Percentiles rank a stretch among this genome's conserved stretches.
Conservation (phyloP, 2,797 vertebrate genomes). For the Pseudomugil tenellus region DNA sequence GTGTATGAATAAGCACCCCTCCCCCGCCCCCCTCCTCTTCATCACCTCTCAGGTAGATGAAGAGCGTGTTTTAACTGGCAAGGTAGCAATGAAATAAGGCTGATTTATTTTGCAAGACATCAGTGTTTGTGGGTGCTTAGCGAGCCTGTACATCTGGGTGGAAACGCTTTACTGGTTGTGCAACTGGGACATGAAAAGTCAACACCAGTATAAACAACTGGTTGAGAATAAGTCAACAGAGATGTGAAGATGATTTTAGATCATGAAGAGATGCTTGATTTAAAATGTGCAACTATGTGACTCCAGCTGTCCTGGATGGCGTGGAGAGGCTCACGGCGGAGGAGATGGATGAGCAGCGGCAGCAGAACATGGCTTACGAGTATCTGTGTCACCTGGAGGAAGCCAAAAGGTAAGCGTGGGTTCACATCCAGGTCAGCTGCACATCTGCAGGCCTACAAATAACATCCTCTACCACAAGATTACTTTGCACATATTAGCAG, state of each 20-base stretch:
- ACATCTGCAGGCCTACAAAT: too few species aligned
- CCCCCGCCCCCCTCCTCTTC: too few species aligned
- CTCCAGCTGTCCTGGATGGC: conserved; percentile 94
- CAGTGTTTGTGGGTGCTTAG: conserved; percentile 22
- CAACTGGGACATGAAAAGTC: neutral
- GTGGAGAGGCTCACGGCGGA: conserved; percentile 97
- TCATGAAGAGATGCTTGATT: neutral
- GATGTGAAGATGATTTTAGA: neutral
- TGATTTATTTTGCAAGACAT: conserved; percentile 33
- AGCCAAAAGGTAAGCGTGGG: conserved; percentile 90
- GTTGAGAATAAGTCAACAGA: neutral
- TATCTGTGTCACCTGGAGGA: conserved; percentile 98
- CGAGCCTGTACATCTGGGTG: neutral
- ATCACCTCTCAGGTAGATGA: too few species aligned
- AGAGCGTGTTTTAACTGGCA: conserved; percentile 18
- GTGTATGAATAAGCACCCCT: too few species aligned
- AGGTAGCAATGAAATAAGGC: conserved; percentile 19
- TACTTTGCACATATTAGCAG: neutral
- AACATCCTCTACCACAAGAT: neutral
- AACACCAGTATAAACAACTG: too few species aligned
- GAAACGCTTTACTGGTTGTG: conserved; percentile 22
- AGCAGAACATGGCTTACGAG: conserved; percentile 97
- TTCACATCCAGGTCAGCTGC: neutral
- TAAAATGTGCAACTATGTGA: neutral
- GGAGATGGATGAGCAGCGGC: conserved; percentile 96